Evolutionary conservation across 2,113 vertebrate species (phyloP), one percentile per base, ranked within the genome.

Genomic region (Megaleporinus macrocephalus): DNA sequence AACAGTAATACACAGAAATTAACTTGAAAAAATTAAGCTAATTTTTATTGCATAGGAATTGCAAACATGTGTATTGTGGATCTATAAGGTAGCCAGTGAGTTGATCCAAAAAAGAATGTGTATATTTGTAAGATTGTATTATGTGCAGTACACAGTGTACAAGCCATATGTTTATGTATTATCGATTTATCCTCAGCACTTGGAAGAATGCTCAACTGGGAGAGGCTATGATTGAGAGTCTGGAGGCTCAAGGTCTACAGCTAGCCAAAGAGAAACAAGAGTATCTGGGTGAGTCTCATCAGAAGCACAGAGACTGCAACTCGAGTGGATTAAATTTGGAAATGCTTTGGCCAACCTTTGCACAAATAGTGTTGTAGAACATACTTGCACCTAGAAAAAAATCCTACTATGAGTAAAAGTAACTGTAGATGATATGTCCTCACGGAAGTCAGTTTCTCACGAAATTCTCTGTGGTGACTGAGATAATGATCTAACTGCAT

Each of bases 181-280:
- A 55, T 22, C 57, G 41, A 49, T 83, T 22, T 16, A n/a, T 85
- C 55, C 24, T 11, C 83, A 99, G 98, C 74, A 99, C 98, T 7
- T 99, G 97, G 97, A 98, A 94, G 91, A 99, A 98, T 27, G 94
- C 97, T 76, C 97, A 97, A 84, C 92, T 99, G 71, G 98, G 98
- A 53, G 97, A 98, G 91, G 98, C 98, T 85, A 99, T 99, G 96
- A 99, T 98, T 0, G 96, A 97, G 92, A 99, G 96, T 86, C 93
- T 99, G 89, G 97, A 98, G 91, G 97, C 97, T 65, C 97, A 99
- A 93, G 98, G 98, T 27, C 93, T 99, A 65, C 97, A 99, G 92
- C 90, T 99, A 87, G 96, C 98, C 71, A 99, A 98, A 88, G 98
- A 99, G 90, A 99, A 97, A 88, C 98, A 99, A 87, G 96, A 97